Base-by-base conservation (phyloP, 2,113 vertebrate genomes). In the Ceyx margarethae region DNA sequence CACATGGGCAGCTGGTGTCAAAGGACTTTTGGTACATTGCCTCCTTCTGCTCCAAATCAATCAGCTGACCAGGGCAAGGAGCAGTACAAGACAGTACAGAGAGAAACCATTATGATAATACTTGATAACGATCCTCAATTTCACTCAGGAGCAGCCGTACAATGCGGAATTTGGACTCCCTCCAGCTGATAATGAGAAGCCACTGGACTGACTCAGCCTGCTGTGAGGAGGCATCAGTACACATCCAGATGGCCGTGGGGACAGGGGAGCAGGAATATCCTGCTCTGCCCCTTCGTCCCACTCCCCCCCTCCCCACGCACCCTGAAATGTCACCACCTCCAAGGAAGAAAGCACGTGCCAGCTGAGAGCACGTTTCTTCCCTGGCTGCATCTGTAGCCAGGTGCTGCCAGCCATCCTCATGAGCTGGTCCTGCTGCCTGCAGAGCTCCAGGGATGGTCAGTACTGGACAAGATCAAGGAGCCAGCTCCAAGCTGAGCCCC, bases 171-270 rank as follows among this genome's bases (percentile, higher is more conserved):
- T 96, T 95, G 91, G 91, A 87, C 92, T 92, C 75, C 50, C 75
- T 96, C 96, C 96, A 96, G 92, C 51, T 87, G 94, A 87, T 94
- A 92, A 95, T 93, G 95, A 95, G 95, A 95, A 96, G 92, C 91
- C 95, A 92, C 89, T 94, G 96, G 92, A 94, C 95, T 94, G 96
- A 96, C 85, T 96, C 94, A 96, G 87, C 89, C 87, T 91, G 94
- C 95, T 95, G 90, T 78, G 94, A 89, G 91, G 89, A 95, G 92
- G 95, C 87, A 82, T 19, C 91, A 46, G 75, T 60, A 92, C 93
- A 83, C 91, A 87, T 91, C 95, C 95, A 96, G 96, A 96, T 96
- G 95, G 94, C 85, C 3, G 14, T 25, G 95, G 87, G 91, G 92
- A 95, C 0, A 81, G 93, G 94, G 72, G 80, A 93, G 87, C 77